A percentile compares a stretch with the other conserved stretches of the same genome.
Evolutionary conservation across 2,888 invertebrate species (phyloP).

Genomic region (Drosophila helvetica): DNA sequence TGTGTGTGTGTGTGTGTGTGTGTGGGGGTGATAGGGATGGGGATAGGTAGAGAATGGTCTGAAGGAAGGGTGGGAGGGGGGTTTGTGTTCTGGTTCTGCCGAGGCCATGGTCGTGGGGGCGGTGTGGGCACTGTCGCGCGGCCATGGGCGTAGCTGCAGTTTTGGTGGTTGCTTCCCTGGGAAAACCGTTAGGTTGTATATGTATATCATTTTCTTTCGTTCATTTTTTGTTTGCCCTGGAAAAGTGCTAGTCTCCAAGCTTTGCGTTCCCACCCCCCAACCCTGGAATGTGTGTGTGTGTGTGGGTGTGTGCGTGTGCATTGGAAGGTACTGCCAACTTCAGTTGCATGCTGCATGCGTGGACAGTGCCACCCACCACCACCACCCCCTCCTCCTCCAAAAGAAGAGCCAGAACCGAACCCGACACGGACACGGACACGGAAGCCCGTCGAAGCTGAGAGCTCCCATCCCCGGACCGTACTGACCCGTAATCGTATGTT

Average conservation of each 20-base stretch:
- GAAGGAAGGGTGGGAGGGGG: background rate
- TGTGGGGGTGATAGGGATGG: background rate
- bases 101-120: background rate
- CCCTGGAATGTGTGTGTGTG: constrained; percentile 33
- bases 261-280: background rate
- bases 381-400: background rate
- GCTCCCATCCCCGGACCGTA: background rate
- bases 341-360: constrained; percentile 68
- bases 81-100: background rate
- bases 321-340: constrained; percentile 19
- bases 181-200: background rate
- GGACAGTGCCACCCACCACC: constrained; percentile 17
- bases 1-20: constrained; percentile 29
- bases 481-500: constrained; percentile 22
- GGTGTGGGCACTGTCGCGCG: background rate
- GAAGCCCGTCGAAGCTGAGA: background rate
- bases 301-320: constrained; percentile 1
- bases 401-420: constrained; percentile 2
- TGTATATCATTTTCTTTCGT: background rate
- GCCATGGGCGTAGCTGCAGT: constrained; percentile 1
- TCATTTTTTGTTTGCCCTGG: background rate
- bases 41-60: background rate
- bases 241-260: background rate
- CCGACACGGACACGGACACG: constrained; percentile 18
- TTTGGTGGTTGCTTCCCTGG: background rate